A percentile compares a stretch with the other conserved stretches of the same genome.
Conservation (phyloP, 2,113 vertebrate species). For the Bufo bufo region DNA sequence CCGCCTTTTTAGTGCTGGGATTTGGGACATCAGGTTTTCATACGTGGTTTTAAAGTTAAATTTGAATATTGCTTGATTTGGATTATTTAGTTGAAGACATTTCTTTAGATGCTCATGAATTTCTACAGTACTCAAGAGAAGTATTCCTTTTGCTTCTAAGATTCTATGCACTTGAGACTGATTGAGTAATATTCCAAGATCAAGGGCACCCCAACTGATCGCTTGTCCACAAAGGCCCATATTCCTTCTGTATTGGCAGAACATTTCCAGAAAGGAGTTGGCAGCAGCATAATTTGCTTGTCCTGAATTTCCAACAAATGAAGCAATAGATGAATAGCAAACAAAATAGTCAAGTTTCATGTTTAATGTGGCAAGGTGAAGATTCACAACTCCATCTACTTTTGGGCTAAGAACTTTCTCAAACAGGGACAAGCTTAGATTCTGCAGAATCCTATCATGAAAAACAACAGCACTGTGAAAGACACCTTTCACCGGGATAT, state of each 20-base stretch:
- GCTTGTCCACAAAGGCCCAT: conserved; percentile 79
- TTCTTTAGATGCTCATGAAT: conserved; percentile 75
- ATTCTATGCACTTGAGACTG: conserved; percentile 76
- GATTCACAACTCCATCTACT: conserved; percentile 80
- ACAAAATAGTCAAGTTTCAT: conserved; percentile 84
- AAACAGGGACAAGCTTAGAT: conserved; percentile 72
- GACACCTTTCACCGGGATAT: conserved; percentile 77
- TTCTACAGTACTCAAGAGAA: conserved; percentile 73
- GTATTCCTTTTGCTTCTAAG: conserved; percentile 78
- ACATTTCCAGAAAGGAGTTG: conserved; percentile 83
- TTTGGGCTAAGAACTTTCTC: conserved; percentile 81
- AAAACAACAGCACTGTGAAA: conserved; percentile 85
- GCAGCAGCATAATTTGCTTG: conserved; percentile 88
- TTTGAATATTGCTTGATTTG: conserved; percentile 78
- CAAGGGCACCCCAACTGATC: conserved; percentile 86
- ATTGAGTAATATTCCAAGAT: conserved; percentile 78
- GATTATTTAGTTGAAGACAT: conserved; percentile 73
- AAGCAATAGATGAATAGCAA: conserved; percentile 83
- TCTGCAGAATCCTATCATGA: conserved; percentile 76
- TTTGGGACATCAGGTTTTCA: conserved; percentile 68
- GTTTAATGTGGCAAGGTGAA: conserved; percentile 76
- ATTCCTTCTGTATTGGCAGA: conserved; percentile 83
- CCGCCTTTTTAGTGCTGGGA: conserved; percentile 71
- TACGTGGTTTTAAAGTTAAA: conserved; percentile 74
- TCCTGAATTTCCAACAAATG: conserved; percentile 80